phyloP scores from a whole-genome alignment of 2,888 invertebrate species.

The Dromius quadrimaculatus region DNA sequence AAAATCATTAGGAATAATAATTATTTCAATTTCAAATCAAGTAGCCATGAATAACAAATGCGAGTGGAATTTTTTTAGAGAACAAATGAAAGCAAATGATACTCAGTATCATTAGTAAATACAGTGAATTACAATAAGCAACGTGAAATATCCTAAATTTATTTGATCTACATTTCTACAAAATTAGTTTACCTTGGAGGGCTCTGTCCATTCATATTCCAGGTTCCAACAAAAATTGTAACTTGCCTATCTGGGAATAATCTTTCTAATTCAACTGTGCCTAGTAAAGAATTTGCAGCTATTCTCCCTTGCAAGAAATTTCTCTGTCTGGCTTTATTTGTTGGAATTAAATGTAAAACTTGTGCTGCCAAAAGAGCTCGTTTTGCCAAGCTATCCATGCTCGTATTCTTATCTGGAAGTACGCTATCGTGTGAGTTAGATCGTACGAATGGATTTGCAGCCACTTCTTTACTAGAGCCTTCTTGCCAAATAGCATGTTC shows the following conservation, averaged over 20 bases:
- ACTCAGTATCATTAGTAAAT: too few relatives aligned
- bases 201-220: conserved; percentile 96
- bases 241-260: conserved; percentile 88
- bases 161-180: neutral
- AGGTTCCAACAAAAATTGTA: conserved; percentile 90
- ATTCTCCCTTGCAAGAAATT: conserved; percentile 85
- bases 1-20: too few relatives aligned
- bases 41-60: too few relatives aligned
- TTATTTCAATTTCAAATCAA: too few relatives aligned
- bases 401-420: conserved; percentile 62
- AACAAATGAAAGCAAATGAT: too few relatives aligned
- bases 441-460: conserved; percentile 30
- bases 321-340: conserved; percentile 84
- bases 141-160: too few relatives aligned
- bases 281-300: conserved; percentile 84
- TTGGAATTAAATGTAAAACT: conserved; percentile 84
- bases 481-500: conserved; percentile 58
- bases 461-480: conserved; percentile 60
- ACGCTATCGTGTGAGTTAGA: conserved; percentile 63
- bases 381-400: conserved; percentile 78
- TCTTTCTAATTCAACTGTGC: conserved; percentile 86
- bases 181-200: conserved; percentile 78
- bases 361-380: conserved; percentile 84
- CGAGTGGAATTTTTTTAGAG: too few relatives aligned
- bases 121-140: too few relatives aligned